A percentile compares a stretch with the other conserved stretches of the same genome.
Evolutionary conservation across 2,113 vertebrate genomes (phyloP).

Genomic region (Myodes glareolus): DNA sequence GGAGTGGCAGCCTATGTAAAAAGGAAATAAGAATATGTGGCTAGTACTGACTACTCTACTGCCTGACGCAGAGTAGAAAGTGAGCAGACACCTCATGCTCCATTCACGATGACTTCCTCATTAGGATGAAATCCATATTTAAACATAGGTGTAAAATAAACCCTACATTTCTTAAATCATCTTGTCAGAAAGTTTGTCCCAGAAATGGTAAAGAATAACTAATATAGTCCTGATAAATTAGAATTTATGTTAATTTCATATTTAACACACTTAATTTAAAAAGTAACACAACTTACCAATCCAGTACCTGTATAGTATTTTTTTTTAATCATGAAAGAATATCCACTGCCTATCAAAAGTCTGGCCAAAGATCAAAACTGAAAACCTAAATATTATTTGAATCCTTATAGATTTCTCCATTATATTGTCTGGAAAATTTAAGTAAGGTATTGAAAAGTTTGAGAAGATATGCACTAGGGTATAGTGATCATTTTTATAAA

Average conservation of each 20-base stretch:
- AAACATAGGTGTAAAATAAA: too few relatives aligned
- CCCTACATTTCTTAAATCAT: neutral
- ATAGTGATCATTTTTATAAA: neutral
- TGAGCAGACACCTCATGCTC: too few relatives aligned
- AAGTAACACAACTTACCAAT: neutral
- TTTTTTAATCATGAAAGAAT: neutral
- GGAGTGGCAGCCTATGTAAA: rapidly evolving
- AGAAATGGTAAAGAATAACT: neutral
- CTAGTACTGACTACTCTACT: neutral
- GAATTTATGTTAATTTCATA: neutral
- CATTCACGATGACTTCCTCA: neutral
- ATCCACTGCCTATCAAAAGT: rapidly evolving
- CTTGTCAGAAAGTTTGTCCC: too few relatives aligned
- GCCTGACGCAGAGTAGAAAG: too few relatives aligned
- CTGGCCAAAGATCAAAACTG: neutral
- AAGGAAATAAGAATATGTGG: neutral
- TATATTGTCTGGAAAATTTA: neutral
- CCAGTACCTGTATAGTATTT: rapidly evolving
- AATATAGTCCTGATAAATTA: neutral
- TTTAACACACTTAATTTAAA: neutral
- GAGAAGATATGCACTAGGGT: neutral
- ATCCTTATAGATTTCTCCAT: neutral
- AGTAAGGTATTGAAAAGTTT: neutral
- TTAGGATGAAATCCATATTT: neutral
- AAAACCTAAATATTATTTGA: neutral